Evolutionary conservation across 2,888 invertebrate genomes (phyloP).

Genomic region (Eutolmus rufibarbis): DNA sequence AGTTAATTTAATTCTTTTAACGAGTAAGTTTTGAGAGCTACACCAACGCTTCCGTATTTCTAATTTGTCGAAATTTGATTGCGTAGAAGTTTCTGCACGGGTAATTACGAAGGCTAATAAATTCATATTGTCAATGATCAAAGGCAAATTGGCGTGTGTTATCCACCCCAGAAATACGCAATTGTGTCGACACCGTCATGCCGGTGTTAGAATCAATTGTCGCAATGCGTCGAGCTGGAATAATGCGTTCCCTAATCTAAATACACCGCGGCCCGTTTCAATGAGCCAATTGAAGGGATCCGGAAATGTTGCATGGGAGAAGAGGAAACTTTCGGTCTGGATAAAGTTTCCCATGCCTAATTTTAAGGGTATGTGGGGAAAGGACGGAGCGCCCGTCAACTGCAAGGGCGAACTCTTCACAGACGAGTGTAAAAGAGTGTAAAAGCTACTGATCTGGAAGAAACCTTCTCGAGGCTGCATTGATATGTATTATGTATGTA

Average conservation of each 20-base stretch:
- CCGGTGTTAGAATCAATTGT: conserved; percentile 43
- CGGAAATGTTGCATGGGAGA: background rate
- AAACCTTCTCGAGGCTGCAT: background rate
- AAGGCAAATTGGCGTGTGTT: conserved; percentile 47
- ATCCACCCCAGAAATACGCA: conserved; percentile 37
- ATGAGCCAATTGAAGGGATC: conserved; percentile 35
- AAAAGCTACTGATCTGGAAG: conserved; percentile 1
- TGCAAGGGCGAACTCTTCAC: background rate
- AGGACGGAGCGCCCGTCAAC: background rate
- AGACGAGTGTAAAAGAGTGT: background rate
- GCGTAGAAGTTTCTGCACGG: conserved; percentile 10
- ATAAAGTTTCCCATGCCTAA: conserved; percentile 23
- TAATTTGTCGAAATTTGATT: conserved; percentile 5
- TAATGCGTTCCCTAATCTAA: conserved; percentile 43
- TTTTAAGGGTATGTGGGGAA: background rate
- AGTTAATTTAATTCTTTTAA: background rate
- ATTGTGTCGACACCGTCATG: conserved; percentile 22
- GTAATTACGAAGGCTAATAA: conserved; percentile 43
- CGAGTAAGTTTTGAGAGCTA: background rate
- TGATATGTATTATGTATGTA: too few species aligned
- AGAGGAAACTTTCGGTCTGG: background rate
- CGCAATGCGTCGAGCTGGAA: conserved; percentile 41
- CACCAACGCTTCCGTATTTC: background rate
- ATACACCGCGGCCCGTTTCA: conserved; percentile 26
- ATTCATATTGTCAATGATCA: conserved; percentile 47